Base-by-base conservation (phyloP, 2,797 vertebrate genomes). In the Gymnodraco acuticeps region DNA sequence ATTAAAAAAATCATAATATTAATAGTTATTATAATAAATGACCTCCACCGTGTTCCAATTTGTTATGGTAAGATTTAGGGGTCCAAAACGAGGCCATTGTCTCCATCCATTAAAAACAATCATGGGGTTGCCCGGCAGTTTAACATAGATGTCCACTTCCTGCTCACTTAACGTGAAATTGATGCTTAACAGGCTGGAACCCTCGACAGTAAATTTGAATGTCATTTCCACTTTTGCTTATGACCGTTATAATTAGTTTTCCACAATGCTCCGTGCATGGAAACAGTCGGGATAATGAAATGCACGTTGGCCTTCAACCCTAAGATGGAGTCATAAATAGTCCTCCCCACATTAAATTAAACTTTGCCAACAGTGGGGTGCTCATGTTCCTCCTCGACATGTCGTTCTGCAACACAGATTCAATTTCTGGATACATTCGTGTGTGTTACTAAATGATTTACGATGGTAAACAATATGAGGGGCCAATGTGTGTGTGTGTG, bases 141-240 rank as follows among this genome's bases (percentile, higher is more conserved):
- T 88, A 85, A 88, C 84, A 61, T 68, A 67, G 64, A 91, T 69
- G 84, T 88, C 75, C 87, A 89, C 84, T 88, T 85, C 75, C 80
- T 91, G 88, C 88, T 89, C 87, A 87, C 74, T 82, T 85, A 74
- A 90, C 78, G 86, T 92, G 87, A 90, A 94, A 94, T 89, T 91
- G 89, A 83, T 87, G 87, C 73, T 78, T 84, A 92, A 91, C 89
- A 84, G 84, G 74, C 75, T 46, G 83, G 86, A 89, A 91, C 86
- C 75, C 52, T 61, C 31, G 61, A 83, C 73, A 52, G 70, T 89
- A 90, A 90, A 90, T 88, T 52, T 84, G 73, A 88, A 92, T 88
- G 84, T 82, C 84, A 88, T 89, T 88, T 86, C 82, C 76, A 81
- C 81, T 87, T 89, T 82, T 87, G 77, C 87, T 81, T 88, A 88